Evolutionary conservation across 2,113 vertebrate genomes (phyloP), one percentile per base, ranked within the genome.

Genomic region (Uria lomvia): DNA sequence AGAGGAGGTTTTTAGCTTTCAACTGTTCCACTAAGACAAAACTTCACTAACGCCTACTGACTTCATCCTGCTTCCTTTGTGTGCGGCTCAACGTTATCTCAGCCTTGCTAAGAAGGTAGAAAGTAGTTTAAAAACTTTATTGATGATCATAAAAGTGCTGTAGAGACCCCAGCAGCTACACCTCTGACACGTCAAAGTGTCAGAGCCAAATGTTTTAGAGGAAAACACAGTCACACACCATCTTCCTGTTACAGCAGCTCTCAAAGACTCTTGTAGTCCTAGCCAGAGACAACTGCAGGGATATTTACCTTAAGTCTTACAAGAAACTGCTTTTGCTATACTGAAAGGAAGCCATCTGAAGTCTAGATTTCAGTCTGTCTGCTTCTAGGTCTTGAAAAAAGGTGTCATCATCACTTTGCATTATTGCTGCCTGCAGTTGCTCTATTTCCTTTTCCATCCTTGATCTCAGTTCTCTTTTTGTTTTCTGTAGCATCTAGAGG

Each of bases 371-470:
- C 81, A 99, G 96, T 73, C 98, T 98, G 88, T 99, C 98, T 8
- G 99, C 98, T 94, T 99, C 99, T 40, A 99, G 79, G 34, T 99
- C 98, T 77, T 98, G 98, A 97, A 99, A 98, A 93, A 99, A 98
- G 73, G 98, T 98, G 6, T 99, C 99, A 3, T 99, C 98, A 2
- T 99, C 98, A 3, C 98, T 98, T 85, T 98, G 98, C n/a, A 98
- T 90, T 86, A 99, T 98, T 95, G 99, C 97, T 76, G 97, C 91
- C 97, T 99, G 99, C 63, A 99, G 98, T 12, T 99, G 98, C 8
- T 98, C 94, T 29, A 99, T 99, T 96, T 99, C 99, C 24, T 98
- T 98, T 96, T 99, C 99, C 99, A 99, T 99, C 97, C 98, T 99
- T 32, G 96, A 98, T 49, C 99, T 98, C 80, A 99, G 91, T 88